phyloP scores from a whole-genome alignment of 2,888 invertebrate species.

The Epinotia bilunana region DNA sequence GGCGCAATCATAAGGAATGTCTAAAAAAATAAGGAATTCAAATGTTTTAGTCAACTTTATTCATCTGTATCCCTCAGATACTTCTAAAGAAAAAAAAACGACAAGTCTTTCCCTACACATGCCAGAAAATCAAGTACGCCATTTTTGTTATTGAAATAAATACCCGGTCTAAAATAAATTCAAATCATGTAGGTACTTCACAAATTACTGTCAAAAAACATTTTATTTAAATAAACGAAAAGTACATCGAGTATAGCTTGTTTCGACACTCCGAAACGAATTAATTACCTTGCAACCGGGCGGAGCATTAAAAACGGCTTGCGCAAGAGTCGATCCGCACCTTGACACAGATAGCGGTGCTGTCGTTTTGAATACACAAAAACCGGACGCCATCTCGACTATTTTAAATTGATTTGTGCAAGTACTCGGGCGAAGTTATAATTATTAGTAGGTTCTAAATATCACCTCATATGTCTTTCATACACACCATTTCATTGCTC shows the following conservation, averaged over 20 bases:
- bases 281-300: conserved; percentile 83
- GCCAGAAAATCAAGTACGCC: neutral
- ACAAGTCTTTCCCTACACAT: neutral
- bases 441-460: neutral
- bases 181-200: neutral
- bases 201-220: conserved; percentile 8
- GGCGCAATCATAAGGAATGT: neutral
- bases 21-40: neutral
- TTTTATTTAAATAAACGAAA: conserved; percentile 62
- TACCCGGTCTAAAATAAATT: neutral
- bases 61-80: neutral
- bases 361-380: conserved; percentile 84
- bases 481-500: neutral
- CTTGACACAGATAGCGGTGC: conserved; percentile 82
- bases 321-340: conserved; percentile 82
- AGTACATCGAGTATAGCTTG: conserved; percentile 72
- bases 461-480: neutral
- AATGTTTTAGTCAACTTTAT: neutral
- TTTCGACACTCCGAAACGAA: conserved; percentile 82
- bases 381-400: conserved; percentile 81
- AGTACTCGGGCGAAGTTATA: conserved; percentile 11
- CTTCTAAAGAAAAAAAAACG: neutral
- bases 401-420: conserved; percentile 58
- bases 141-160: neutral
- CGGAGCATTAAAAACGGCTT: conserved; percentile 82